Base-by-base conservation (phyloP, 2,888 invertebrate species). In the Gonocerus acuteangulatus region DNA sequence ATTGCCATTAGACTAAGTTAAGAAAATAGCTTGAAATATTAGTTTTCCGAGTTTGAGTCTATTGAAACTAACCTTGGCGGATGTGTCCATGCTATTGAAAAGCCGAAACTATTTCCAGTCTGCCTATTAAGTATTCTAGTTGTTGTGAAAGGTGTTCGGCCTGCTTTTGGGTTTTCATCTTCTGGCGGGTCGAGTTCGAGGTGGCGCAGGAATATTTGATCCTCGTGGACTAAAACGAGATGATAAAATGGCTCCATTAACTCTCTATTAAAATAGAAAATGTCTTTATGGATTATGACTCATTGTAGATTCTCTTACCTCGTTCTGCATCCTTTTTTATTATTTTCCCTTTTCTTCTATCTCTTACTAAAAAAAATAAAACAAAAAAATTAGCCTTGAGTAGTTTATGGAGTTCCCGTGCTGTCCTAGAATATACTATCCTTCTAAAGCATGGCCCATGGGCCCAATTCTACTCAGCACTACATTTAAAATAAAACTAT, bases 21-120 rank as follows among this genome's bases (percentile, higher is more conserved):
- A n/a, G n/a, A n/a, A n/a, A n/a, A n/a, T n/a, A n/a, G n/a, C n/a
- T n/a, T n/a, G n/a, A n/a, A n/a, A n/a, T n/a, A n/a, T n/a, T n/a
- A n/a, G n/a, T n/a, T n/a, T n/a, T n/a, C n/a, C n/a, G n/a, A n/a
- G n/a, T n/a, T n/a, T n/a, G n/a, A n/a, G n/a, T n/a, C n/a, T n/a
- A n/a, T n/a, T n/a, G n/a, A n/a, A n/a, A n/a, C n/a, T 59, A 67
- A 73, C 73, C 73, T 80, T 2, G 91, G 91, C 0, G 91, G 91
- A 70, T 88, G 83, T 4, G 90, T 91, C 91, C 91, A 91, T 1
- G 90, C 89, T 57, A 91, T 85, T 3, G 89, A 89, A 75, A 91
- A 91, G 15, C 91, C 91, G 69, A 86, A 88, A 21, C 87, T 87
- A n/a, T 80, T 79, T 76, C 77, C 68, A 19, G 67, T 63, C 22